These are phyloP conservation scores for Pipra filicauda DNA, from an alignment of 2,113 vertebrate genomes.

Conservation along the genomic window DNA sequence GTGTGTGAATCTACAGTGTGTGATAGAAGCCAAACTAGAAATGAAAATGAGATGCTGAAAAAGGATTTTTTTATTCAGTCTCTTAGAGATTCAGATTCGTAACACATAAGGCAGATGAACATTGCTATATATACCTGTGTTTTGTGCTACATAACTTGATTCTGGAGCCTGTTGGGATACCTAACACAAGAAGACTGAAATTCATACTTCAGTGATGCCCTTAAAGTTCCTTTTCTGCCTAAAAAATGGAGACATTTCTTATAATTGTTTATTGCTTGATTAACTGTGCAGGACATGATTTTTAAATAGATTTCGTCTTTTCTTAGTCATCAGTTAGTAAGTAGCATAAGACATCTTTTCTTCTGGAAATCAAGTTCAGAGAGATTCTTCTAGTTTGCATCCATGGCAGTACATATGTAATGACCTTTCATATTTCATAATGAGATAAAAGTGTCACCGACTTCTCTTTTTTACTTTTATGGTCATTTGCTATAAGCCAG, in stretches of 20 bases:
- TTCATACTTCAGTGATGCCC: not conserved
- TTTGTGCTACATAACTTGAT: not conserved
- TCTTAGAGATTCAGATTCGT: not conserved
- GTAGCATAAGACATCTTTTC: not conserved
- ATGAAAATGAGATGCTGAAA: not conserved
- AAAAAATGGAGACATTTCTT: not conserved
- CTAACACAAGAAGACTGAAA: not conserved
- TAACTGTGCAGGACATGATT: not conserved
- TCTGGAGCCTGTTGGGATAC: not conserved
- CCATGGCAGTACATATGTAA: not conserved
- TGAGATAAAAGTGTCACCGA: not conserved
- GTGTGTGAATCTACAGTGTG: not conserved
- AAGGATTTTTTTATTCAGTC: not conserved
- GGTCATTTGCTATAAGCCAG: not conserved
- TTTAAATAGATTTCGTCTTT: not conserved
- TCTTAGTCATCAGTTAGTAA: not conserved
- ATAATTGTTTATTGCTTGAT: not conserved
- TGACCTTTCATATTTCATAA: not conserved
- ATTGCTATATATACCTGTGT: not conserved
- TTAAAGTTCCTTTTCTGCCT: not conserved
- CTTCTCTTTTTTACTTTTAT: not conserved
- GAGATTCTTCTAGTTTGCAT: not conserved
- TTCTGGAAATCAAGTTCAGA: not conserved
- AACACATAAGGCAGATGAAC: not conserved
- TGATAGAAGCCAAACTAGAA: not conserved